These are phyloP conservation scores for Ailurus styani DNA, from an alignment of 2,113 vertebrate species.

Conservation along the genomic window DNA sequence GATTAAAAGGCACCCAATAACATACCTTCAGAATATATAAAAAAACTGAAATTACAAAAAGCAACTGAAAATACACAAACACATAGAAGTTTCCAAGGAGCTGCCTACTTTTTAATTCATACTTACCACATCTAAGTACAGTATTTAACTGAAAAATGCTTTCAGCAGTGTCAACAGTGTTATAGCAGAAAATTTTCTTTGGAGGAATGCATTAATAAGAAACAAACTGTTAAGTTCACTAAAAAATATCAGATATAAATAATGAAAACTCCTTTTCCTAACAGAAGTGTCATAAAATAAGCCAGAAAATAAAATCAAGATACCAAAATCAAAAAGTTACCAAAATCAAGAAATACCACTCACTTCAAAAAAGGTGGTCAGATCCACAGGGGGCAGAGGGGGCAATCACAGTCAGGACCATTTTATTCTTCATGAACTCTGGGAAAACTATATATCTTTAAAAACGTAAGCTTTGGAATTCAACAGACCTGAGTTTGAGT, in stretches of 20 bases:
- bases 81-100: not conserved
- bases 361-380: not conserved
- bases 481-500: constrained; percentile 23
- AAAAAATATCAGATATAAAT: not conserved
- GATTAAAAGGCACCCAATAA: not conserved
- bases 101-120: not conserved
- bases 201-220: not conserved
- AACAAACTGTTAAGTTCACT: not conserved
- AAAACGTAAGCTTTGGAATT: not conserved
- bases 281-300: not conserved
- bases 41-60: not conserved
- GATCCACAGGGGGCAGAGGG: not conserved
- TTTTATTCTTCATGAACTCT: not conserved
- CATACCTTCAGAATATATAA: not conserved
- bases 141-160: not conserved
- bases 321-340: constrained; percentile 2
- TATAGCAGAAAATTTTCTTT: not conserved
- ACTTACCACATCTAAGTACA: not conserved
- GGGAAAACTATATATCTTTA: not conserved
- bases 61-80: not conserved
- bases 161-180: not conserved
- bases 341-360: not conserved
- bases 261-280: constrained; percentile 11
- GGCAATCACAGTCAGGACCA: not conserved
- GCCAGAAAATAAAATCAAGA: not conserved